Conservation (phyloP, 2,888 invertebrate species). For the Zaprionus obscuricornis region DNA sequence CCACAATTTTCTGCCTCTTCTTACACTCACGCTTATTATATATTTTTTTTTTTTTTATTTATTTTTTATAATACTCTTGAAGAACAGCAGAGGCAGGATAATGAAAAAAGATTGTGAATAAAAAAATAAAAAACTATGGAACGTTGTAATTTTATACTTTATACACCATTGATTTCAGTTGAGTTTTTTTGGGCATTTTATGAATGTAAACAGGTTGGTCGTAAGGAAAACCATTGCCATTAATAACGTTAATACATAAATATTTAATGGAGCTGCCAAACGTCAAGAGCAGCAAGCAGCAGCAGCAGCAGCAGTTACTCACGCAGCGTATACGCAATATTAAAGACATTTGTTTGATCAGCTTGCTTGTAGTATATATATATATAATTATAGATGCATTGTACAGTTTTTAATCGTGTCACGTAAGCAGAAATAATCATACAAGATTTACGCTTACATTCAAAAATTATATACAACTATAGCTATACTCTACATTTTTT, state of each 20-base stretch:
- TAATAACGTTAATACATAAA: conserved; percentile 46
- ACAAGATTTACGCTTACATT: too few relatives aligned
- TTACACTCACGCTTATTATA: conserved; percentile 1
- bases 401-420: too few relatives aligned
- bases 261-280: conserved; percentile 40
- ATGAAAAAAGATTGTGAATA: too few relatives aligned
- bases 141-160: conserved; percentile 53
- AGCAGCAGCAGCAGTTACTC: conserved; percentile 2
- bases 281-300: neutral
- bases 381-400: conserved; percentile 2
- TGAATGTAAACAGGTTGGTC: conserved; percentile 48
- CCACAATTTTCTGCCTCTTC: conserved; percentile 15
- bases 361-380: neutral
- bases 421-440: too few relatives aligned
- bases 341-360: conserved; percentile 29
- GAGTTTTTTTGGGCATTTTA: conserved; percentile 31
- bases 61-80: conserved; percentile 8
- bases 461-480: too few relatives aligned
- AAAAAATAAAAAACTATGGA: conserved; percentile 15
- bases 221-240: conserved; percentile 13
- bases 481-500: too few relatives aligned
- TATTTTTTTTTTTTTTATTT: conserved; percentile 9
- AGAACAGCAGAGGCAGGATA: neutral
- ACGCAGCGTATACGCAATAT: conserved; percentile 39
- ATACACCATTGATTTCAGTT: conserved; percentile 32